A percentile compares a stretch with the other conserved stretches of the same genome.
Evolutionary conservation across 2,888 invertebrate genomes (phyloP).

Genomic region (Cremastinae sp.): DNA sequence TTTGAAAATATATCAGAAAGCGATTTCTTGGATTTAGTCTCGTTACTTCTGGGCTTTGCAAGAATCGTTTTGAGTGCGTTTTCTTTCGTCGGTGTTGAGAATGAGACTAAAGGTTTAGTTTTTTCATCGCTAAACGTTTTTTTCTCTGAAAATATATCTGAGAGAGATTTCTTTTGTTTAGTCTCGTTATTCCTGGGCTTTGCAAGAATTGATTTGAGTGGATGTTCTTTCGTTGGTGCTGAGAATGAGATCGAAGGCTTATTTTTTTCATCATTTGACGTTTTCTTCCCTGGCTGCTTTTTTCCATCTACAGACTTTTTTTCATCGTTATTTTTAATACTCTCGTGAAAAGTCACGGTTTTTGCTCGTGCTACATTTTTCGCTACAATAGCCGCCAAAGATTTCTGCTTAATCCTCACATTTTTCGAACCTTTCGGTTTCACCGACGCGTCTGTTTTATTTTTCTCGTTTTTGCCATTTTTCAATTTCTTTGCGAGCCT

Average conservation of each 20-base stretch:
- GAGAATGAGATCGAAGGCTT: slow-evolving; percentile 64
- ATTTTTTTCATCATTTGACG: background rate
- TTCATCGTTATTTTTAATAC: background rate
- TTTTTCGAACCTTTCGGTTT: too few relatives aligned
- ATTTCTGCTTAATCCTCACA: slow-evolving; percentile 74
- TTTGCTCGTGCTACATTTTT: slow-evolving; percentile 64
- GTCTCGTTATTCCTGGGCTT: slow-evolving; percentile 67
- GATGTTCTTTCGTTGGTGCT: slow-evolving; percentile 63
- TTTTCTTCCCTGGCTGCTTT: background rate
- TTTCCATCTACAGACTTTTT: slow-evolving; percentile 47
- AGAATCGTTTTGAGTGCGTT: slow-evolving; percentile 67
- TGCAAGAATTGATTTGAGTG: slow-evolving; percentile 67
- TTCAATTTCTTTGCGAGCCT: slow-evolving; percentile 55
- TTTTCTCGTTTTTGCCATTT: slow-evolving; percentile 9
- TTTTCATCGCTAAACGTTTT: too few relatives aligned
- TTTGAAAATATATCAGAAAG: slow-evolving; percentile 71
- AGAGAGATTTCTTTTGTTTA: background rate
- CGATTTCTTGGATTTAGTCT: slow-evolving; percentile 65
- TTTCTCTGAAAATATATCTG: slow-evolving; percentile 2
- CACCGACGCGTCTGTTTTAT: slow-evolving; percentile 5
- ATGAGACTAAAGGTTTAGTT: slow-evolving; percentile 61
- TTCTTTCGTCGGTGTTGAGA: slow-evolving; percentile 64
- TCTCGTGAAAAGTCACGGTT: slow-evolving; percentile 1
- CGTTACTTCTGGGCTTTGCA: slow-evolving; percentile 64
- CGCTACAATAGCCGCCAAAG: slow-evolving; percentile 72